Evolutionary conservation across 2,797 vertebrate species (phyloP), one percentile per base, ranked within the genome.

Genomic region (Columba guinea): DNA sequence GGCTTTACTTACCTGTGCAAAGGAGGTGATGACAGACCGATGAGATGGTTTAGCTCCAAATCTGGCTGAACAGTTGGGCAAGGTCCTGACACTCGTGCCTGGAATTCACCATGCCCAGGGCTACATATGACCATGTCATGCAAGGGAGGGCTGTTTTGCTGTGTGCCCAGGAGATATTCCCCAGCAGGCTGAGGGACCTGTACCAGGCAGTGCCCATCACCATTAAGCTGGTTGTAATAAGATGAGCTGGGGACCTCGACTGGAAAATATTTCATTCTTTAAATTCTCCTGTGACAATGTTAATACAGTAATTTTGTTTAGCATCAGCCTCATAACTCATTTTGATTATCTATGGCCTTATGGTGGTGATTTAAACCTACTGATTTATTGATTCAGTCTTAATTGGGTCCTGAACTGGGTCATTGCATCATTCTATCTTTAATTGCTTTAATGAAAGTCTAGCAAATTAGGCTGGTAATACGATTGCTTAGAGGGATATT

Each of bases 371-470:
- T 96, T 95, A 91, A 88, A 91, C 83, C 52, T 88, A 86, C 82
- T 90, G 88, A 96, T 91, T 90, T 95, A 95, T 94, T 88, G 90
- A 90, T 94, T 90, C 65, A 39, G 48, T 82, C 83, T 91, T 95
- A 96, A 94, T 59, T 95, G 86, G 80, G 90, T 94, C 80, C 62
- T 88, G 92, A 96, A 88, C 74, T 84, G 70, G 86, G 93, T 94
- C 94, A 89, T 27, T 90, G 83, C 86, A 91, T 93, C 70, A 62
- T 92, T 95, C 74, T 78, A 52, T 78, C 85, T 88, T 93, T 96
- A 96, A 95, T 94, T 95, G 90, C 49, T 90, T 86, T 95, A 94
- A 94, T 79, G 86, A 93, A 93, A 94, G 70, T 88, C 80, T 91
- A 88, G 67, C 35, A 95, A 96, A 95, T 95, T 76, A 95, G 59